Evolutionary conservation across 37 sponge, comb jelly and placozoan genomes (phyloP).

Genomic region (Amphimedon queenslandica): DNA sequence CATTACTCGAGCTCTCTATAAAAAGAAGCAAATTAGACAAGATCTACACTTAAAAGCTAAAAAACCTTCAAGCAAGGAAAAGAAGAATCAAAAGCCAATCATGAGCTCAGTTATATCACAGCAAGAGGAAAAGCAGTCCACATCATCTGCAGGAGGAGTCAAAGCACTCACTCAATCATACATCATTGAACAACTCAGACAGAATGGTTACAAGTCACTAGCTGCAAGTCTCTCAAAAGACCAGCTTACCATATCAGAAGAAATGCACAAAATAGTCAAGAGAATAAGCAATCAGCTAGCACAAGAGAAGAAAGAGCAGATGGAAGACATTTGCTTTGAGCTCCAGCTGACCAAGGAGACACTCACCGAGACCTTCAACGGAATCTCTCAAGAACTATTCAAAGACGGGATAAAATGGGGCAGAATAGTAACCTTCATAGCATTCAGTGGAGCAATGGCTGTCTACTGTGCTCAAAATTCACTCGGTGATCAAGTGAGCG

Average conservation of each 20-base stretch:
- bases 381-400: slow-evolving; percentile 47
- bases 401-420: slow-evolving; percentile 60
- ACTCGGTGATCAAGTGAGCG: slow-evolving; percentile 15
- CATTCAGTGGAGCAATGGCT: slow-evolving; percentile 43
- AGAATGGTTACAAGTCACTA: slow-evolving; percentile 8
- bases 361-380: slow-evolving; percentile 30
- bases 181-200: slow-evolving; percentile 10
- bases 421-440: slow-evolving; percentile 47
- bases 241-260: not conserved
- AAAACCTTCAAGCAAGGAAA: too few species aligned
- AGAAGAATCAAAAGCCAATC: too few species aligned
- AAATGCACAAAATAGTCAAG: not conserved
- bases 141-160: too few species aligned
- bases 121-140: too few species aligned
- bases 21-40: too few species aligned
- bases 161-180: slow-evolving; percentile 24
- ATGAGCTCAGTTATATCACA: too few species aligned
- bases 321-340: slow-evolving; percentile 43
- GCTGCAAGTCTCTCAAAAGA: slow-evolving; percentile 2
- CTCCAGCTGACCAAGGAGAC: slow-evolving; percentile 18
- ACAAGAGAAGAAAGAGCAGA: slow-evolving; percentile 31
- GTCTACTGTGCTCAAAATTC: slow-evolving; percentile 37
- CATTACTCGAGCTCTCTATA: too few species aligned
- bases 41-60: too few species aligned
- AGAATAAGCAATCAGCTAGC: slow-evolving; percentile 13